A percentile compares a stretch with the other conserved stretches of the same genome.
Conservation (phyloP, 2,113 vertebrate genomes). For the Lophotis ruficrista region DNA sequence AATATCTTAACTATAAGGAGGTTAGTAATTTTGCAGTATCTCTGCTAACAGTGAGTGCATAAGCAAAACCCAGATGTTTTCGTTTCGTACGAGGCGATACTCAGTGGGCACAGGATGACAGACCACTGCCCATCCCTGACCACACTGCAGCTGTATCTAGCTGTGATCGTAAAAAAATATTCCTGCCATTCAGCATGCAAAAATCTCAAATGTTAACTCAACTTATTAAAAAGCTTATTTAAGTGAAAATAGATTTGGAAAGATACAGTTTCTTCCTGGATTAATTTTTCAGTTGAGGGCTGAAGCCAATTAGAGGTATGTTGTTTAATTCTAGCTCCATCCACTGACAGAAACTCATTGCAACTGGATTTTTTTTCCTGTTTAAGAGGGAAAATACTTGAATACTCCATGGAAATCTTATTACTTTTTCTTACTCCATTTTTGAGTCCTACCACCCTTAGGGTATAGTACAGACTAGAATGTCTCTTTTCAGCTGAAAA, state of each 20-base stretch:
- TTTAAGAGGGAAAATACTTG: background rate
- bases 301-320: background rate
- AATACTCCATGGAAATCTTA: background rate
- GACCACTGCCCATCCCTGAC: background rate
- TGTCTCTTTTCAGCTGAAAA: background rate
- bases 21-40: background rate
- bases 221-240: background rate
- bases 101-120: background rate
- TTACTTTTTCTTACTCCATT: background rate
- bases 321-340: background rate
- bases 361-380: background rate
- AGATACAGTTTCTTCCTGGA: background rate
- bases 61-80: background rate
- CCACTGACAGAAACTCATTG: background rate
- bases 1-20: background rate
- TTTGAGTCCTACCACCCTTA: background rate
- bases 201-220: background rate
- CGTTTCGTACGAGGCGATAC: fast-evolving
- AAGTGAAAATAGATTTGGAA: background rate
- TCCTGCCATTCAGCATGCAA: background rate
- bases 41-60: background rate
- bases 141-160: background rate
- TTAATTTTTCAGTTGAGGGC: background rate
- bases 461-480: background rate
- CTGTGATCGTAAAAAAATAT: background rate